Conservation (phyloP, 2,797 vertebrate species). For the Cirrhinus molitorella region DNA sequence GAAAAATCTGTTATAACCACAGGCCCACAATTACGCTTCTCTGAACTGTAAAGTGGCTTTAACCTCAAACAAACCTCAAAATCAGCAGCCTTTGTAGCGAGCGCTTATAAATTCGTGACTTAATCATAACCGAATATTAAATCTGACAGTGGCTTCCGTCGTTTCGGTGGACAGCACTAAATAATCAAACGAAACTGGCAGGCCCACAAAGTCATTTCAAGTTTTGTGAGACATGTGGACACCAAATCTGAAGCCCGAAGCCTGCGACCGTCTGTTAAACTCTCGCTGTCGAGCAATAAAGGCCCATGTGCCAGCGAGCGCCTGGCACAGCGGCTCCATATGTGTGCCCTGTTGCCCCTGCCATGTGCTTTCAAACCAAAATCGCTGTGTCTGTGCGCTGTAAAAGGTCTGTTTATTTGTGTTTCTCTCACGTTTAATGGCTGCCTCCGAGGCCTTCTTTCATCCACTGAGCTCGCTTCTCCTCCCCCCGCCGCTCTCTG, state of each 20-base stretch:
- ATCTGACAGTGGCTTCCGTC: conserved; percentile 47
- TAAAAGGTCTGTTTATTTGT: conserved; percentile 68
- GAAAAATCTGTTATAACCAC: conserved; percentile 33
- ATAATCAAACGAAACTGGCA: conserved; percentile 48
- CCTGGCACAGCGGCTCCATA: conserved; percentile 61
- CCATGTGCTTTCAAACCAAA: conserved; percentile 49
- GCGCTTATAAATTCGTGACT: conserved; percentile 2
- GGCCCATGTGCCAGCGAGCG: conserved; percentile 53
- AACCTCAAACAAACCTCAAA: conserved; percentile 46
- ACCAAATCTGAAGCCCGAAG: conserved; percentile 43
- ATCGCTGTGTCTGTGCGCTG: conserved; percentile 55
- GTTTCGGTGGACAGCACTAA: conserved; percentile 40
- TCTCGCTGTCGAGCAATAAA: conserved; percentile 53
- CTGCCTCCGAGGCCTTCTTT: conserved; percentile 61
- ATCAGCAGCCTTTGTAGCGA: conserved; percentile 45
- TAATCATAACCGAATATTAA: conserved; percentile 48
- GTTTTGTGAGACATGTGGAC: conserved; percentile 43
- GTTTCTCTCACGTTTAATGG: conserved; percentile 64
- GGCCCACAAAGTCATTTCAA: conserved; percentile 46
- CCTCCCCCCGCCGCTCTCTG: conserved; percentile 34
- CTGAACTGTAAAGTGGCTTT: conserved; percentile 30
- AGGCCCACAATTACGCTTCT: conserved; percentile 35
- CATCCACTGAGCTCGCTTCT: conserved; percentile 46
- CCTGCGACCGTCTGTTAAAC: conserved; percentile 45
- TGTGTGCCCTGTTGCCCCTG: conserved; percentile 56